Percentiles rank a stretch among this genome's conserved stretches.
phyloP scores from a whole-genome alignment of 2,113 vertebrate genomes.

The Xiphophorus hellerii region DNA sequence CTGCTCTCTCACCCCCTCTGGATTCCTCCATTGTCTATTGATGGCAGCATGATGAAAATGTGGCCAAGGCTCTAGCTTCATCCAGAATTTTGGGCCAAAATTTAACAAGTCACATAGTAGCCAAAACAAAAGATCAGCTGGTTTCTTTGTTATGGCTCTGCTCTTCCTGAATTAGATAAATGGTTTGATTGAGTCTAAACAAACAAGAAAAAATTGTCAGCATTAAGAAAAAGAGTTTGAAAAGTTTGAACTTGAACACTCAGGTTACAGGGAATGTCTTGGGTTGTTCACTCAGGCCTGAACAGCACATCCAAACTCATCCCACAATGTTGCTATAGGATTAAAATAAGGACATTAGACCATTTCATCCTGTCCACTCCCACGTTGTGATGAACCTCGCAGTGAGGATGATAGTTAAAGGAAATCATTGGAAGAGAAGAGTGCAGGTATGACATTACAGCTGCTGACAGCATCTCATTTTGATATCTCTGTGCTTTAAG shows the following conservation, averaged over 20 bases:
- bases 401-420: too few species aligned
- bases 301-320: not conserved
- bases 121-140: conserved; percentile 23
- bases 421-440: too few species aligned
- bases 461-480: too few species aligned
- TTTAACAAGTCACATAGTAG: conserved; percentile 28
- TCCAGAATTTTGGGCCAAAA: conserved; percentile 17
- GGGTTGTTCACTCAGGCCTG: too few species aligned
- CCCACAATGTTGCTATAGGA: not conserved
- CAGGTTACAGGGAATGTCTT: not conserved
- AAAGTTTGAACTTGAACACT: not conserved
- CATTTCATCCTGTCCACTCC: not conserved
- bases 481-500: not conserved
- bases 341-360: not conserved
- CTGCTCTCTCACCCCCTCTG: conserved; percentile 54
- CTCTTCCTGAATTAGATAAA: conserved; percentile 20
- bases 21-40: conserved; percentile 68
- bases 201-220: not conserved
- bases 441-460: too few species aligned
- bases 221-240: not conserved
- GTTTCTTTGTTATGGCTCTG: conserved; percentile 21
- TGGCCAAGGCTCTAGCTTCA: conserved; percentile 19
- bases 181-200: conserved; percentile 2
- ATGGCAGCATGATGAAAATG: conserved; percentile 31
- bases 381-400: not conserved